These are phyloP conservation scores for Alouatta palliata DNA, from an alignment of 2,113 vertebrate genomes.

Conservation along the genomic window DNA sequence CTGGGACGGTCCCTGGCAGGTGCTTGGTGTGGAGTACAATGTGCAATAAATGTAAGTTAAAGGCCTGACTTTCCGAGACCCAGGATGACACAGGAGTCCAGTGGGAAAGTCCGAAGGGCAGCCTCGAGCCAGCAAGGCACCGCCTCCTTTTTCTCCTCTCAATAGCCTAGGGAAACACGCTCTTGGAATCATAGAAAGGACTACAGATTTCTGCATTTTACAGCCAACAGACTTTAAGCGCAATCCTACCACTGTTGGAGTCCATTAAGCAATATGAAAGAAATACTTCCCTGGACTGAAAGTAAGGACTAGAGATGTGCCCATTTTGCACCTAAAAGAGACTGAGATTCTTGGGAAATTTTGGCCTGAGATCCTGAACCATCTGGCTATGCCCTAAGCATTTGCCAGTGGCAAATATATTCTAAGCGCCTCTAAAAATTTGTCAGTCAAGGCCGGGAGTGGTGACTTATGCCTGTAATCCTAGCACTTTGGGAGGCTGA, in stretches of 20 bases:
- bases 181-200: neutral
- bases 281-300: neutral
- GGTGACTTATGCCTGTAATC: too few relatives aligned
- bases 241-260: too few relatives aligned
- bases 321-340: neutral
- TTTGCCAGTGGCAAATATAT: neutral
- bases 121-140: neutral
- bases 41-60: rapidly evolving
- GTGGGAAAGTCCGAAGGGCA: neutral
- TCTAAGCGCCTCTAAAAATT: neutral
- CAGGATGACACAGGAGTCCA: neutral
- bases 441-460: too few relatives aligned
- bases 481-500: too few relatives aligned
- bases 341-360: neutral
- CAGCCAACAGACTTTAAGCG: neutral
- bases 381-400: neutral
- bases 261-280: neutral
- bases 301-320: neutral
- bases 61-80: neutral
- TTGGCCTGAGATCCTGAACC: neutral
- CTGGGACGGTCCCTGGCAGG: too few relatives aligned
- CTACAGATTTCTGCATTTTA: neutral
- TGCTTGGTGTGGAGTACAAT: rapidly evolving
- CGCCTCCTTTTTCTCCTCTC: neutral
- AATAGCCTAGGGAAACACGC: neutral